Percentiles rank a stretch among this genome's conserved stretches.
Conservation (phyloP, 2,888 invertebrate genomes). For the Physocephala rufipes region DNA sequence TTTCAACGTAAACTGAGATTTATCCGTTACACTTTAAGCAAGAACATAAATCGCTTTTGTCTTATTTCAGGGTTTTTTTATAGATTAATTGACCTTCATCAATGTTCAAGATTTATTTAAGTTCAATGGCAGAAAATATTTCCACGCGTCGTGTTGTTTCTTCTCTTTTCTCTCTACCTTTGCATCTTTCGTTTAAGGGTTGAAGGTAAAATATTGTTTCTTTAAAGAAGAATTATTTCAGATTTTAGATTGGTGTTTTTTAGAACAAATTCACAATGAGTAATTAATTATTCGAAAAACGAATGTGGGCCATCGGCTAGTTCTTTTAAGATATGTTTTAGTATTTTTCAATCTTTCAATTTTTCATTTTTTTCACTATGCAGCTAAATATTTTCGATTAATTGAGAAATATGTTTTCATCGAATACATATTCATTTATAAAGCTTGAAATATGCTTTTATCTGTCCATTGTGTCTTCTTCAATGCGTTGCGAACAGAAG, state of each 20-base stretch:
- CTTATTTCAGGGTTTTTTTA: not conserved
- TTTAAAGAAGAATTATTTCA: no score
- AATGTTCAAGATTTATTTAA: not conserved
- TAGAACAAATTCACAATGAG: no score
- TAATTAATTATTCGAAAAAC: not conserved
- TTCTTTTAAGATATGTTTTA: not conserved
- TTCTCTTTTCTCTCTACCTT: not conserved
- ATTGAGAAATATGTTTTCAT: no score
- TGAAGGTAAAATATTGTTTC: no score
- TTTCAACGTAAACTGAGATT: no score
- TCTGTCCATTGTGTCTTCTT: no score
- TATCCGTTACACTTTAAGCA: not conserved
- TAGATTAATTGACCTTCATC: not conserved
- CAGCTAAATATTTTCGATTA: not conserved
- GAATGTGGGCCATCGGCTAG: not conserved
- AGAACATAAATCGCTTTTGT: not conserved
- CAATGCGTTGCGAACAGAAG: no score
- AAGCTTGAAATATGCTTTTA: no score
- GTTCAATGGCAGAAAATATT: slow-evolving; percentile 3
- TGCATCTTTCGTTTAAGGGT: no score
- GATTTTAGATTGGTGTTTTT: no score
- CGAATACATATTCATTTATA: no score
- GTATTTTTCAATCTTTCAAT: not conserved
- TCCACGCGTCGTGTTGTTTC: not conserved
- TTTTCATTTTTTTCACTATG: not conserved